Conservation (phyloP, 2,113 vertebrate genomes). For the Silurus asotus region DNA sequence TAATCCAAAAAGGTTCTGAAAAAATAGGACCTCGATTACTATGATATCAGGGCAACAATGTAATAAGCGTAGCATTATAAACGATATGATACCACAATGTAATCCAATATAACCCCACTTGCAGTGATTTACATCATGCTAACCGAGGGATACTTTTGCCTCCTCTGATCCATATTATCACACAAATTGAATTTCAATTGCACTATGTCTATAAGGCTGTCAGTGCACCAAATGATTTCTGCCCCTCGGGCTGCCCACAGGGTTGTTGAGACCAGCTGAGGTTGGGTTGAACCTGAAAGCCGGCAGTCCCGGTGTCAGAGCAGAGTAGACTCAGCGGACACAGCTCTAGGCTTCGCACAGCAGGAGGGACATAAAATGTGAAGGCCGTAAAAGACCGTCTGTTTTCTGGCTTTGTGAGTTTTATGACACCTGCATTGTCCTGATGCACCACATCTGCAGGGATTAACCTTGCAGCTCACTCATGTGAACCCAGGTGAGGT, state of each 20-base stretch:
- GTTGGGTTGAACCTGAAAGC: neutral
- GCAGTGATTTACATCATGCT: conserved; percentile 18
- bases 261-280: conserved; percentile 30
- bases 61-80: conserved; percentile 8
- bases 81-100: neutral
- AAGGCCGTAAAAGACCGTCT: conserved; percentile 3
- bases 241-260: conserved; percentile 32
- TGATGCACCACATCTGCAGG: conserved; percentile 32
- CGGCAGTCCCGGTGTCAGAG: neutral
- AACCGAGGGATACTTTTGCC: neutral
- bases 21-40: conserved; percentile 4
- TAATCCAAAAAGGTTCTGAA: neutral
- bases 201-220: conserved; percentile 19
- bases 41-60: conserved; percentile 17
- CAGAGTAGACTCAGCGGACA: neutral
- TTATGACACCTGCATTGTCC: conserved; percentile 40
- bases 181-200: conserved; percentile 8
- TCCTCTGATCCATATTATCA: conserved; percentile 2
- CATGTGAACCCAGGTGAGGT: conserved; percentile 8
- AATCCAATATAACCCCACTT: conserved; percentile 5
- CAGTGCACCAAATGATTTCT: conserved; percentile 21
- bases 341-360: neutral
- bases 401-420: conserved; percentile 23
- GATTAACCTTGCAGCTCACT: conserved; percentile 21
- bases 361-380: neutral